Base-by-base conservation (phyloP, 2,888 invertebrate genomes). In the Neocrepidodera transversa region DNA sequence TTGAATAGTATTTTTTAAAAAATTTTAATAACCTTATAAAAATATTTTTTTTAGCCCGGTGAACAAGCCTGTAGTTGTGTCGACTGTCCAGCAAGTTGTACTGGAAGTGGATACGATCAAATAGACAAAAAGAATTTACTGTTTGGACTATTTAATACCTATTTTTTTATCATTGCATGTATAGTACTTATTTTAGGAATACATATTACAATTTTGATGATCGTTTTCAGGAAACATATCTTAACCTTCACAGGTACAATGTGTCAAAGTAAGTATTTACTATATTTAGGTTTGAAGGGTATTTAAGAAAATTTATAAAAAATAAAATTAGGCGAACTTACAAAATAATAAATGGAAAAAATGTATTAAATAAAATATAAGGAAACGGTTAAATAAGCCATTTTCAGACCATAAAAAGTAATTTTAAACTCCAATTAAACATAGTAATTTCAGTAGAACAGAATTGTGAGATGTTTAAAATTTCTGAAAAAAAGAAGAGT, bases 51-150 rank as follows among this genome's bases (percentile, higher is more conserved):
- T 47, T 64, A 82, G 80, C 77, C 82, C 30, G 81, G 79, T 10
- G 83, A 85, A 0, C 76, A 81, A 11, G 81, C 88, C 0, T 94
- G 93, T 76, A 88, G 91, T 69, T 94, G 93, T 76, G 84, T 91
- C 28, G 93, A 93, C 73, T 93, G 92, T 72, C 71, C 80, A 0
- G 73, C 74, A 1, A 84, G 85, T 1, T 94, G 93, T 71, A 84
- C 87, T 0, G 55, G 78, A 11, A 80, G 80, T 3, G 71, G 82
- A 63, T 83, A 86, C 10, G 47, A 74, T 1, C 70, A 70, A 0
- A 61, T 80, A 1, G 80, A 82, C 16, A 65, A 51, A 1, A 43
- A 6, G n/a, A 1, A 35, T 32, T 18, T 51, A 1, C 3, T 60
- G 16, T 60, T 56, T 14, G 51, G 47, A 7, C 10, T 28, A 20